These are phyloP conservation scores for Polydrusus pterygomalis DNA, from an alignment of 2,888 invertebrate species.

Conservation along the genomic window DNA sequence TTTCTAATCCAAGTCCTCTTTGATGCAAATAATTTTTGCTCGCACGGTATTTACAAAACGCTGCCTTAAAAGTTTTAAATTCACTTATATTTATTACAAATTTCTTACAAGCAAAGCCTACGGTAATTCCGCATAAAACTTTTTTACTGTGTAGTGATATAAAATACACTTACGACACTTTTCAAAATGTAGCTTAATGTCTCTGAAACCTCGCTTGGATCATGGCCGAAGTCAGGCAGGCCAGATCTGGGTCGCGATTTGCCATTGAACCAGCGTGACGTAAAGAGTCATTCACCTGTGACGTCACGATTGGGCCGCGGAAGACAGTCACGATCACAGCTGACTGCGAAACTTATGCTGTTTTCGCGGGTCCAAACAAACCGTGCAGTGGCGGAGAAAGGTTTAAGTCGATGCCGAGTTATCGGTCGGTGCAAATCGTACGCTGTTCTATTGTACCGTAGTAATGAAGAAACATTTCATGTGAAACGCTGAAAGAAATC, in stretches of 20 bases:
- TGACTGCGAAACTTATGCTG: slow-evolving; percentile 57
- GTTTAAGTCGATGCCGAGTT: neutral
- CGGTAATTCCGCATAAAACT: too few relatives aligned
- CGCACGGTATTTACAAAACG: too few relatives aligned
- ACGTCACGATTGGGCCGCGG: slow-evolving; percentile 70
- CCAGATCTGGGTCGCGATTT: slow-evolving; percentile 72
- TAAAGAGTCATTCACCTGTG: slow-evolving; percentile 72
- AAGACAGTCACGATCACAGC: slow-evolving; percentile 62
- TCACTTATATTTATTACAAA: neutral
- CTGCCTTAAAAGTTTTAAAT: too few relatives aligned
- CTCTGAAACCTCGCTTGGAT: slow-evolving; percentile 52
- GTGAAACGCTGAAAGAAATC: neutral
- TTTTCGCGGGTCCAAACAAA: slow-evolving; percentile 48
- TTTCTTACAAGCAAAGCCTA: neutral
- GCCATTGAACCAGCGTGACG: slow-evolving; percentile 73
- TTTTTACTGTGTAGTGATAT: too few relatives aligned
- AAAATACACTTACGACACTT: too few relatives aligned
- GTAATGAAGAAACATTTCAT: neutral
- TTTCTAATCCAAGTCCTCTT: too few relatives aligned
- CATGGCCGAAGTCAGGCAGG: slow-evolving; percentile 50
- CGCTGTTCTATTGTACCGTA: neutral
- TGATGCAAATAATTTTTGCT: too few relatives aligned
- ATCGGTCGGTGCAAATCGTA: neutral
- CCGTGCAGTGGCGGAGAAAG: slow-evolving; percentile 52
- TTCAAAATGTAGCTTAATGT: slow-evolving; percentile 31